Percentiles rank a stretch among this genome's conserved stretches.
These are phyloP conservation scores for Sialia sialis DNA, from an alignment of 2,113 vertebrate genomes.

Conservation along the genomic window DNA sequence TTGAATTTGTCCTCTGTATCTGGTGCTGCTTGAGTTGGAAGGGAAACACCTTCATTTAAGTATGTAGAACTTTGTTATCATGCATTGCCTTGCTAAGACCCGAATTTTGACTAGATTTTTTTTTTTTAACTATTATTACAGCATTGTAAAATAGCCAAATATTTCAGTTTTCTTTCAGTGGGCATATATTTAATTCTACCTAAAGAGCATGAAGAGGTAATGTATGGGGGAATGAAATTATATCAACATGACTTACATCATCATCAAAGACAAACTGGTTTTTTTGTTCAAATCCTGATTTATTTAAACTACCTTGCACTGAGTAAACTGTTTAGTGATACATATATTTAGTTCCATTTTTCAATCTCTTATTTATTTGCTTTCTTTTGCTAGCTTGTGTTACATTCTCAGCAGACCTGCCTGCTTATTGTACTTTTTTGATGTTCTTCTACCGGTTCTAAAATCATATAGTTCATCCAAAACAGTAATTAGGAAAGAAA, in stretches of 20 bases:
- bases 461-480: background rate
- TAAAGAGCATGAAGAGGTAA: background rate
- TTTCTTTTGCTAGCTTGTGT: background rate
- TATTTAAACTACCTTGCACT: background rate
- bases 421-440: background rate
- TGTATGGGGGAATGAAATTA: background rate
- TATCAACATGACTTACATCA: background rate
- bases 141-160: background rate
- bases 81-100: background rate
- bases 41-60: background rate
- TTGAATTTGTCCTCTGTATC: background rate
- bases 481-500: slow-evolving; percentile 13
- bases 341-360: background rate
- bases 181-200: background rate
- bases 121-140: background rate
- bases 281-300: background rate
- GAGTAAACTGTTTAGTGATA: background rate
- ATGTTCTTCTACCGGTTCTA: background rate
- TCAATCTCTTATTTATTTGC: background rate
- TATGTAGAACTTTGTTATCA: background rate
- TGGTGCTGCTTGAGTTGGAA: background rate
- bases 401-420: background rate
- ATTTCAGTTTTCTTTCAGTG: background rate
- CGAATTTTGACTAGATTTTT: background rate
- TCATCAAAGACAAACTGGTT: background rate